Percentiles rank a stretch among this genome's conserved stretches.
Conservation (phyloP, 2,797 vertebrate genomes). For the Pseudomugil gertrudae region DNA sequence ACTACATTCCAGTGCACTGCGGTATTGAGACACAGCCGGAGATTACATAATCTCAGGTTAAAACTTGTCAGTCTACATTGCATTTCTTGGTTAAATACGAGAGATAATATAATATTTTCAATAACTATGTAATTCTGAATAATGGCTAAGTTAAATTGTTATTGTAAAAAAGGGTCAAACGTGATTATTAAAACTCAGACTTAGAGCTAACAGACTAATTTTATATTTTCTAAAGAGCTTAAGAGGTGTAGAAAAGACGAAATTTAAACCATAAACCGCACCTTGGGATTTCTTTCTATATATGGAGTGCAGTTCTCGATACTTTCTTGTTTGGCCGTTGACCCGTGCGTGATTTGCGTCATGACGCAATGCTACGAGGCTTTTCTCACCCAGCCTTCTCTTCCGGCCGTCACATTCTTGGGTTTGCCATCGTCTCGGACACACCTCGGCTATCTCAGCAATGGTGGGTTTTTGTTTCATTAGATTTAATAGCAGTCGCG, state of each 20-base stretch:
- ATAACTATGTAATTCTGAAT: too few species aligned
- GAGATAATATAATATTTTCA: too few species aligned
- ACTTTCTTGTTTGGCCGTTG: neutral
- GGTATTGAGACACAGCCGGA: too few species aligned
- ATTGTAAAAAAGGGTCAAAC: too few species aligned
- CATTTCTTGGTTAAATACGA: too few species aligned
- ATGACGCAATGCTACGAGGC: conserved; percentile 38
- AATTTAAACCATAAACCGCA: neutral
- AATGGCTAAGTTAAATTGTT: too few species aligned
- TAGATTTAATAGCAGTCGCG: too few species aligned
- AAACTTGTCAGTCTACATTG: too few species aligned
- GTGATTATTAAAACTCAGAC: too few species aligned
- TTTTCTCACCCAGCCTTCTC: conserved; percentile 30
- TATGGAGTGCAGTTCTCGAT: conserved; percentile 42
- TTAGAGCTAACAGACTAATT: too few species aligned
- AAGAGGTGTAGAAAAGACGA: neutral
- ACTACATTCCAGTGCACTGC: too few species aligned
- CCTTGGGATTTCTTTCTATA: conserved; percentile 51
- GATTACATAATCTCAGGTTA: too few species aligned
- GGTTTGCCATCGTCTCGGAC: conserved; percentile 51
- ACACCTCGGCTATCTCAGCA: conserved; percentile 60
- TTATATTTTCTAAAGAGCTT: neutral
- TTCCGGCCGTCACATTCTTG: conserved; percentile 64
- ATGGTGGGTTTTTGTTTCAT: conserved; percentile 74
- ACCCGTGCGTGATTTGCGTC: conserved; percentile 43